Conservation (phyloP, 2,113 vertebrate species). For the Neotoma lepida region DNA sequence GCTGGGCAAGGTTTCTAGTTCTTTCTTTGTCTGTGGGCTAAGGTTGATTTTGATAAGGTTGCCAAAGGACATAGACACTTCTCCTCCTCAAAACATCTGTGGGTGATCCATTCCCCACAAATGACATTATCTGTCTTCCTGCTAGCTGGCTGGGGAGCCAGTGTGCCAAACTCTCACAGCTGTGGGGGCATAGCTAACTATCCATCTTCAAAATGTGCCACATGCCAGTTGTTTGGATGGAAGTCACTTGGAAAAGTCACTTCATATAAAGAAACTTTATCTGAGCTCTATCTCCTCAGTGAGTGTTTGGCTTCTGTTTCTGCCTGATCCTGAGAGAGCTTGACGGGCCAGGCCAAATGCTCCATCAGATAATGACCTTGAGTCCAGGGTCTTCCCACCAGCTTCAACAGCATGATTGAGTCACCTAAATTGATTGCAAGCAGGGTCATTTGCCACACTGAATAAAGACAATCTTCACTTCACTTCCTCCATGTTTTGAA, state of each 20-base stretch:
- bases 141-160: constrained; percentile 58
- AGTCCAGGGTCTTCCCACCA: neutral
- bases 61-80: constrained; percentile 58
- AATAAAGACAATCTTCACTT: constrained; percentile 54
- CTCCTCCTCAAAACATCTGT: constrained; percentile 73
- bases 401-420: neutral
- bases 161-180: constrained; percentile 71
- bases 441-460: neutral
- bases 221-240: constrained; percentile 71
- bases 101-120: constrained; percentile 59
- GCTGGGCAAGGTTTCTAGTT: neutral
- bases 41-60: constrained; percentile 61
- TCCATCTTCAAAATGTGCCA: constrained; percentile 73
- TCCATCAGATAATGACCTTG: neutral
- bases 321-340: neutral
- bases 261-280: constrained; percentile 62
- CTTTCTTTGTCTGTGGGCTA: neutral
- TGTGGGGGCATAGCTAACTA: constrained; percentile 65
- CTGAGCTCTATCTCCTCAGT: neutral
- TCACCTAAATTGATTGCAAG: neutral
- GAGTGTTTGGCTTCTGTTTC: neutral
- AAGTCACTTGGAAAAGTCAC: constrained; percentile 67
- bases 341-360: neutral
- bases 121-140: constrained; percentile 71
- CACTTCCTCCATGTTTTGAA: constrained; percentile 21